A percentile compares a stretch with the other conserved stretches of the same genome.
phyloP scores from a whole-genome alignment of 2,797 vertebrate species.

The Argentina silus region DNA sequence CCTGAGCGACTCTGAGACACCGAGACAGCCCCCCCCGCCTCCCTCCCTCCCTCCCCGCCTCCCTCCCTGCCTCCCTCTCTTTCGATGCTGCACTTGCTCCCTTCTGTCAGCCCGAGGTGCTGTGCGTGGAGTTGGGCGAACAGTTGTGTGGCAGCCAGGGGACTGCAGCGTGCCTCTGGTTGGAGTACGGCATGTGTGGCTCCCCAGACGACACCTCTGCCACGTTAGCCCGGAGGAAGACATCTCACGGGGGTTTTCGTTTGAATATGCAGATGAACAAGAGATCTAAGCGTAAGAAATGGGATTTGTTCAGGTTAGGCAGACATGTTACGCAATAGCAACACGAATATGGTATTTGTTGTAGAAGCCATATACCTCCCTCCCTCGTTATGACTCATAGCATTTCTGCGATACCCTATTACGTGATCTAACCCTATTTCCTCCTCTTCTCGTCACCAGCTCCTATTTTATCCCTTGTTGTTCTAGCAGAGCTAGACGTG shows the following conservation, averaged over 20 bases:
- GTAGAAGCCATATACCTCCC: constrained; percentile 35
- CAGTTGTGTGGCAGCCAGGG: not conserved
- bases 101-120: not conserved
- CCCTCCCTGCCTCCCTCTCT: no score
- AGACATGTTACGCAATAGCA: constrained; percentile 52
- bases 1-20: constrained; percentile 36
- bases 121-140: not conserved
- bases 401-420: constrained; percentile 39
- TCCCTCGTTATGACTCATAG: constrained; percentile 50
- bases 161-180: not conserved
- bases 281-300: constrained; percentile 41
- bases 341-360: constrained; percentile 45
- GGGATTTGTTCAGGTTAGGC: constrained; percentile 55
- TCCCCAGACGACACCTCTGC: constrained; percentile 43
- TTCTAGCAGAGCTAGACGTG: constrained; percentile 40
- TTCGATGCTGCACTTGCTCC: not conserved
- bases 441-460: constrained; percentile 19
- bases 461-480: not conserved
- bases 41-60: no score
- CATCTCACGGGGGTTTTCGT: constrained; percentile 34
- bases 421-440: constrained; percentile 54
- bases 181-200: constrained; percentile 28
- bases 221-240: constrained; percentile 41
- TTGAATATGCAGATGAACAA: constrained; percentile 36
- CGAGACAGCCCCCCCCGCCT: constrained; percentile 3